Evolutionary conservation across 2,888 invertebrate genomes (phyloP), one percentile per base, ranked within the genome.

Genomic region (Scelioninae gen. 1): DNA sequence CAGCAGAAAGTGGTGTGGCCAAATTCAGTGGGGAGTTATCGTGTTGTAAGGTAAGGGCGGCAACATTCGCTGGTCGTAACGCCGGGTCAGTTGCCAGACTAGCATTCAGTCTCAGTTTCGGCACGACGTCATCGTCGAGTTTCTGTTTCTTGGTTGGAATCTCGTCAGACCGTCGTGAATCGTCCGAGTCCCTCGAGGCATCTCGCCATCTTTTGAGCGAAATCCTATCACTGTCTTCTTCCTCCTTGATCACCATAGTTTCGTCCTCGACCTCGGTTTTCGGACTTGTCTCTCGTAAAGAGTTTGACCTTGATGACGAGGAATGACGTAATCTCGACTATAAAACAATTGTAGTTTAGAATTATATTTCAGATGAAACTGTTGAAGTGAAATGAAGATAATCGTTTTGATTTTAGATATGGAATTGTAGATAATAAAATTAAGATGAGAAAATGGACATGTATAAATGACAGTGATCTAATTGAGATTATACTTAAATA

Each of bases 11-110:
- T 4, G 90, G 86, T 58, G 90, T 84, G 10, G 88, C 87, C 60
- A 89, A 84, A 69, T 88, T 91, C 16, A 91, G 87, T 23, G 91
- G 90, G 45, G 90, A 90, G 71, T 88, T 90, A 63, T 91, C 92
- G 29, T 91, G 91, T 82, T 92, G 91, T 84, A 92, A 88, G 29
- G 92, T 92, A 69, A 92, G 91, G 58, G 92, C 91, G 87, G 94
- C 93, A 83, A 95, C 94, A 63, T 95, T 94, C 86, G 94, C 94
- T 34, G 95, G 95, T 85, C 95, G 95, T 23, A 96, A 93, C 10
- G 97, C 97, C 3, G 97, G 97, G 93, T 97, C 97, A 45, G 96
- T 96, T 66, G 96, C 96, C 85, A 97, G 94, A 91, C 95, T 95
- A 81, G 96, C 93, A 93, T 96, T 97, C 86, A 97, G 94, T 85